Base-by-base conservation (phyloP, 2,888 invertebrate genomes). In the Scaptomyza parva region DNA sequence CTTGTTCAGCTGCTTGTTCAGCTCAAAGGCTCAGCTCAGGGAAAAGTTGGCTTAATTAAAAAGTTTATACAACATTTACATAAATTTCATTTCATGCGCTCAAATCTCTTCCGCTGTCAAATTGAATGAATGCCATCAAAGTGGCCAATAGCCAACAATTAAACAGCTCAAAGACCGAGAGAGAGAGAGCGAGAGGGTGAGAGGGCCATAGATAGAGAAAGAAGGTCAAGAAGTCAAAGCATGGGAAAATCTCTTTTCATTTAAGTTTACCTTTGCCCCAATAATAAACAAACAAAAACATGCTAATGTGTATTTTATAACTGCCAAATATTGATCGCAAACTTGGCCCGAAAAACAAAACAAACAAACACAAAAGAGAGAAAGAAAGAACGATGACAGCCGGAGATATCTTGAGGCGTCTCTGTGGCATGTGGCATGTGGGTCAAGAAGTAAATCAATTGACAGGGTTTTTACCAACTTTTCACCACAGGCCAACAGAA, bases 371-470 rank as follows among this genome's bases (percentile, higher is more conserved):
- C 17, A 3, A 1, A 37, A 17, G 0, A 17, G 3, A 9, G 2
- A 28, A 33, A 11, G 33, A 17, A 5, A 28, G 52, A 28, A 55
- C n/a, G n/a, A n/a, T n/a, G n/a, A 54, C 47, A 18, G 45, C 44
- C 12, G 9, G n/a, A n/a, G 37, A 17, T 28, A 47, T 12, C 40
- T 22, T 7, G 58, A 28, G 53, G 26, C 20, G 40, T 57, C 64
- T 57, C 64, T 47, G 64, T 22, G 22, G 22, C 22, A 22, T 22
- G 22, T 22, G 28, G 28, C 70, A 82, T 71, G 60, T 79, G 84
- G 84, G 84, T 83, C 88, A 84, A 86, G 72, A 84, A 86, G 72
- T 75, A 62, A 83, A 88, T 83, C 84, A 80, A 83, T 88, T 85
- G 83, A 73, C 86, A 82, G 80, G 9, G 68, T 66, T 68, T 67